Evolutionary conservation across 2,888 invertebrate genomes (phyloP).

Genomic region (Diloba caeruleocephala): DNA sequence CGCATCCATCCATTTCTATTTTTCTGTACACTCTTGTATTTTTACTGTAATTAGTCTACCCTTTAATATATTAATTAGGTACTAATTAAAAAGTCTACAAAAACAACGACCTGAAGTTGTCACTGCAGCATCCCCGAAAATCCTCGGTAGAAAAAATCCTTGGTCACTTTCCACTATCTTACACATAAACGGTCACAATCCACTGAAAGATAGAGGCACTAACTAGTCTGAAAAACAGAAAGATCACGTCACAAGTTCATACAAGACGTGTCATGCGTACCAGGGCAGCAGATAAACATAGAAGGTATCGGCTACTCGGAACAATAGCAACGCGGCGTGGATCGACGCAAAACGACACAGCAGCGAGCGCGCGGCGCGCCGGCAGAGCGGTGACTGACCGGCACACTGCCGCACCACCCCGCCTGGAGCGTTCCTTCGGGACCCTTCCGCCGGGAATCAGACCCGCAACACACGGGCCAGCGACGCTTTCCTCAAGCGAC

Average conservation of each 20-base stretch:
- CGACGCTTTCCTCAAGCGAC: conserved; percentile 66
- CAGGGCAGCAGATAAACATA: conserved; percentile 78
- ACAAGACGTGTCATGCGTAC: conserved; percentile 72
- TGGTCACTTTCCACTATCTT: conserved; percentile 79
- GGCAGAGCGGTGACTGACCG: conserved; percentile 88
- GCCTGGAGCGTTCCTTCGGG: conserved; percentile 82
- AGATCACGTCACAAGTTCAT: conserved; percentile 78
- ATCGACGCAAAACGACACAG: conserved; percentile 58
- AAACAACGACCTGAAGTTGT: conserved; percentile 69
- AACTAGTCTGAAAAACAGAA: conserved; percentile 71
- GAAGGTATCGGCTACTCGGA: conserved; percentile 68
- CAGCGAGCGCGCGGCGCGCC: conserved; percentile 83
- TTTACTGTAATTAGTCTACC: neutral
- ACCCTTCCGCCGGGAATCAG: conserved; percentile 83
- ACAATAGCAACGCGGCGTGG: conserved; percentile 69
- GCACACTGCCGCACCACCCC: conserved; percentile 86
- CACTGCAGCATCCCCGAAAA: conserved; percentile 72
- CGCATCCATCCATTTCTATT: neutral
- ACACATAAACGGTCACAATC: conserved; percentile 82
- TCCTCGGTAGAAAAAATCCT: conserved; percentile 71
- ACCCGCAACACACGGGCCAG: conserved; percentile 68
- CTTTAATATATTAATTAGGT: conserved; percentile 1
- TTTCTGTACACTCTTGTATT: neutral
- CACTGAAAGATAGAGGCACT: conserved; percentile 67
- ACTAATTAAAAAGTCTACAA: neutral